Percentiles rank a stretch among this genome's conserved stretches.
phyloP scores from a whole-genome alignment of 2,888 invertebrate species.

The Ormyrus pomaceus region DNA sequence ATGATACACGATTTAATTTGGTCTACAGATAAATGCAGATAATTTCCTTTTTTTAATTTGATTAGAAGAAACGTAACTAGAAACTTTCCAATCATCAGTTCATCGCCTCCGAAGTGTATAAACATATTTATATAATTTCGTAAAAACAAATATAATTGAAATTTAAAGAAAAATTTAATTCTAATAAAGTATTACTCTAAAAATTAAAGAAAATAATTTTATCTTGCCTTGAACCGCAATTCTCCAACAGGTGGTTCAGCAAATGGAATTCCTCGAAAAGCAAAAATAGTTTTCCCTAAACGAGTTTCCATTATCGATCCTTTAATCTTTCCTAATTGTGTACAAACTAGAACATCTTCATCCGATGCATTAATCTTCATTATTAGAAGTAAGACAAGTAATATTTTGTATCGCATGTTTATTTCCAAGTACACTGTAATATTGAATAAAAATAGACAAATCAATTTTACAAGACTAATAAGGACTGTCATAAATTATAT shows the following conservation, averaged over 20 bases:
- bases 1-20: no score
- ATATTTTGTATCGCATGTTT: no score
- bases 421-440: no score
- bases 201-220: neutral
- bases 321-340: conserved; percentile 11
- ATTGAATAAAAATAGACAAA: no score
- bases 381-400: no score
- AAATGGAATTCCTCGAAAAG: conserved; percentile 43
- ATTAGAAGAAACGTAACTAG: neutral
- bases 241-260: conserved; percentile 28
- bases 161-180: no score
- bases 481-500: no score
- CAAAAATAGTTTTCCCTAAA: conserved; percentile 34
- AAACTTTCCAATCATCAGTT: neutral
- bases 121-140: neutral
- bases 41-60: no score
- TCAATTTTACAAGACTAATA: no score
- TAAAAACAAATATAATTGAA: no score
- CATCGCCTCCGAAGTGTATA: neutral
- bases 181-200: neutral
- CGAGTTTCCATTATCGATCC: conserved; percentile 37
- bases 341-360: conserved; percentile 8
- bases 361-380: no score
- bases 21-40: no score
- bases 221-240: conserved; percentile 21